These are phyloP conservation scores for Anguilla obscura DNA, from an alignment of 2,797 vertebrate genomes.

Conservation along the genomic window DNA sequence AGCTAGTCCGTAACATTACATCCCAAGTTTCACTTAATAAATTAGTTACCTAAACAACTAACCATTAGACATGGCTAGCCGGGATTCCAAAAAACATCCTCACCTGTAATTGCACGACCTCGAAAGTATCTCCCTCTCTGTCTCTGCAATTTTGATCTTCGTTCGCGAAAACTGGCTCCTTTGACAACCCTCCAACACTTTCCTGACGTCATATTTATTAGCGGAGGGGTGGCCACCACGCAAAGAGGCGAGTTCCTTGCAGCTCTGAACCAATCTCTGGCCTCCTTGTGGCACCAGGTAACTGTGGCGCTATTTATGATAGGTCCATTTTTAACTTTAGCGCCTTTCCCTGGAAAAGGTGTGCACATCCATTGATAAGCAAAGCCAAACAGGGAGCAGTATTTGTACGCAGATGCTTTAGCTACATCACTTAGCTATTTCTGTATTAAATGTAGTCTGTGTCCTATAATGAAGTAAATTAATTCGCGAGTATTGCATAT, in stretches of 20 bases:
- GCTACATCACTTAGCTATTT: neutral
- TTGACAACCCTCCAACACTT: conserved; percentile 29
- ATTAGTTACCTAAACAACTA: neutral
- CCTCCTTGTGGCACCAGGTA: conserved; percentile 12
- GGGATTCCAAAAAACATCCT: neutral
- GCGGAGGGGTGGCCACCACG: neutral
- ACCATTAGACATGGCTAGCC: neutral
- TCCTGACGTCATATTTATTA: conserved; percentile 31
- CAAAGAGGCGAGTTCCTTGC: conserved; percentile 10
- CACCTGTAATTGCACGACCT: conserved; percentile 26
- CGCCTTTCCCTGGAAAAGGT: conserved; percentile 1
- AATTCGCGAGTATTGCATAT: neutral
- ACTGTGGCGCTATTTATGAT: conserved; percentile 28
- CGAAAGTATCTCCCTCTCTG: neutral
- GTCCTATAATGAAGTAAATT: no score
- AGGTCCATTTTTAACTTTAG: conserved; percentile 14
- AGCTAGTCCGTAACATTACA: neutral
- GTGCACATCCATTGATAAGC: neutral
- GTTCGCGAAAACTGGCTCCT: conserved; percentile 40
- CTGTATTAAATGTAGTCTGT: neutral
- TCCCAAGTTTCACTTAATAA: conserved; percentile 11
- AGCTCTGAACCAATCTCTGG: conserved; percentile 17
- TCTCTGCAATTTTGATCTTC: conserved; percentile 22
- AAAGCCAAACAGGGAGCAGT: neutral
- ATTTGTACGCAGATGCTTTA: neutral